phyloP scores from a whole-genome alignment of 2,888 invertebrate genomes.

The Abscondita cerata region DNA sequence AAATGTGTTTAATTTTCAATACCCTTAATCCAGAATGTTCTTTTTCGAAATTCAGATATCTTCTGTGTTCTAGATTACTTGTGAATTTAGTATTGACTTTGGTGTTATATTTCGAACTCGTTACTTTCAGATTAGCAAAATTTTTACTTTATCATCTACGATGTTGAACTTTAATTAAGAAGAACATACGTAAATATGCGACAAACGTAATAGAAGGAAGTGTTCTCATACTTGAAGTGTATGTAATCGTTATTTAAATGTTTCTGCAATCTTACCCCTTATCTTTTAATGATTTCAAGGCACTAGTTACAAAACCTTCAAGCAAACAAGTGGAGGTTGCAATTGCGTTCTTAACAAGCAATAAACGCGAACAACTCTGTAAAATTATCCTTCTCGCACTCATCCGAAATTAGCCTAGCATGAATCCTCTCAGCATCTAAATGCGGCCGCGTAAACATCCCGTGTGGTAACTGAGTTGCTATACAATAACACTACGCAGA shows the following conservation, averaged over 20 bases:
- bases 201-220: background rate
- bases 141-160: no score
- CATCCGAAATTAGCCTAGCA: conserved; percentile 52
- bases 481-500: conserved; percentile 42
- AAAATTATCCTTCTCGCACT: conserved; percentile 51
- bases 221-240: background rate
- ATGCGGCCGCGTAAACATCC: conserved; percentile 49
- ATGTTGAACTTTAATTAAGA: no score
- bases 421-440: conserved; percentile 49
- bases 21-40: no score
- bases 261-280: conserved; percentile 22
- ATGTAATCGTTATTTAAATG: conserved; percentile 21
- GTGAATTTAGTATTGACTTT: no score
- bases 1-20: no score
- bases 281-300: conserved; percentile 22
- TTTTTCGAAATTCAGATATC: no score
- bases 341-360: conserved; percentile 54
- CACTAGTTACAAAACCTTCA: conserved; percentile 39
- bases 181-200: no score
- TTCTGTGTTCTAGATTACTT: no score
- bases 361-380: conserved; percentile 50
- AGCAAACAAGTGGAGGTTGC: conserved; percentile 44
- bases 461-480: conserved; percentile 34
- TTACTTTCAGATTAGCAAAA: no score
- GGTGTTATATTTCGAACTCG: no score